Evolutionary conservation across 1,140 invertebrate species (phyloP).

Genomic region (Scaptomyza graminum): DNA sequence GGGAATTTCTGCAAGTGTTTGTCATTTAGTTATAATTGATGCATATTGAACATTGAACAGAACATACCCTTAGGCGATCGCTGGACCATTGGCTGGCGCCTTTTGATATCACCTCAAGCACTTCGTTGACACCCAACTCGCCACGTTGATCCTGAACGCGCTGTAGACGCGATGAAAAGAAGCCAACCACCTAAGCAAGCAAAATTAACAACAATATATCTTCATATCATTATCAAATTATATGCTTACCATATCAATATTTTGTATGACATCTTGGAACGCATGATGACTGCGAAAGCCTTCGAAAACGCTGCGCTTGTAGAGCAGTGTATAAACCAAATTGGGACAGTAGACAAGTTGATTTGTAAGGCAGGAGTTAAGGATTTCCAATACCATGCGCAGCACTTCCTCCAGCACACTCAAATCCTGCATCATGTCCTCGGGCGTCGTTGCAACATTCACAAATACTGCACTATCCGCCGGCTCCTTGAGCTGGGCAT

Average conservation of each 20-base stretch:
- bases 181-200: constrained; percentile 90
- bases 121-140: constrained; percentile 91
- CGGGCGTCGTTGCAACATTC: constrained; percentile 75
- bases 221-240: neutral
- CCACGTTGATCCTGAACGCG: constrained; percentile 87
- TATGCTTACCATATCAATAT: constrained; percentile 94
- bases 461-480: constrained; percentile 75
- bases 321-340: constrained; percentile 97
- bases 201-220: neutral
- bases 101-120: constrained; percentile 93
- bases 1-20: constrained; percentile 94
- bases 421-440: constrained; percentile 92
- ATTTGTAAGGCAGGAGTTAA: constrained; percentile 96
- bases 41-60: neutral
- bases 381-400: constrained; percentile 97
- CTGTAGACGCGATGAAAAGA: constrained; percentile 91
- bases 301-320: constrained; percentile 96
- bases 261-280: constrained; percentile 98
- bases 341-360: constrained; percentile 96
- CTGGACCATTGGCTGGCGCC: constrained; percentile 94
- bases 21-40: neutral
- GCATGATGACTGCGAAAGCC: constrained; percentile 93
- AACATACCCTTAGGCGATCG: constrained; percentile 93
- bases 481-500: constrained; percentile 83
- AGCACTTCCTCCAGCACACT: constrained; percentile 98